Evolutionary conservation across 2,888 invertebrate genomes (phyloP).

Genomic region (Linyphia triangularis): DNA sequence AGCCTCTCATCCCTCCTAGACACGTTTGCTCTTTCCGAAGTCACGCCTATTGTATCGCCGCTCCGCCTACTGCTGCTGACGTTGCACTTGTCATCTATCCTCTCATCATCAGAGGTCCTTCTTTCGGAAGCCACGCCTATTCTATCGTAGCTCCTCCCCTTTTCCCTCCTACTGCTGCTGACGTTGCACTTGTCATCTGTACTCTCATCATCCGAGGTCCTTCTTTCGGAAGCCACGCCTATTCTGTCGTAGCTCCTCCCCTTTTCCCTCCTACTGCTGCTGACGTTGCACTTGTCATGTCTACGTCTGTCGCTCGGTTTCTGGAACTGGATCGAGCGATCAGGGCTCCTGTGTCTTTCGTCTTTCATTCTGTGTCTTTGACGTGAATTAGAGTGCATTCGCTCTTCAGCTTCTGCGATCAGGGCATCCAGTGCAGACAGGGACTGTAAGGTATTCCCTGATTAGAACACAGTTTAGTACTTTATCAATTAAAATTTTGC

Average conservation of each 20-base stretch:
- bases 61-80: background rate
- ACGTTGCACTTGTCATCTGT: background rate
- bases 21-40: background rate
- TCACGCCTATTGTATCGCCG: background rate
- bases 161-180: background rate
- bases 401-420: conserved; percentile 82
- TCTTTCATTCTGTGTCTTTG: background rate
- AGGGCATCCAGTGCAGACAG: conserved; percentile 81
- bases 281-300: background rate
- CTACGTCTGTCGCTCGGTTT: conserved; percentile 31
- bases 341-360: conserved; percentile 1
- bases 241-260: background rate
- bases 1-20: background rate
- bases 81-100: background rate
- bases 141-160: background rate
- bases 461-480: too few relatives aligned
- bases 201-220: background rate
- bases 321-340: conserved; percentile 24
- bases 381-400: conserved; percentile 26
- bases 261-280: background rate
- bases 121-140: background rate
- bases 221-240: background rate
- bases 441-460: conserved; percentile 82
- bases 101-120: background rate
- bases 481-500: too few relatives aligned